These are phyloP conservation scores for Semicossyphus pulcher DNA, from an alignment of 2,113 vertebrate species.

Conservation along the genomic window DNA sequence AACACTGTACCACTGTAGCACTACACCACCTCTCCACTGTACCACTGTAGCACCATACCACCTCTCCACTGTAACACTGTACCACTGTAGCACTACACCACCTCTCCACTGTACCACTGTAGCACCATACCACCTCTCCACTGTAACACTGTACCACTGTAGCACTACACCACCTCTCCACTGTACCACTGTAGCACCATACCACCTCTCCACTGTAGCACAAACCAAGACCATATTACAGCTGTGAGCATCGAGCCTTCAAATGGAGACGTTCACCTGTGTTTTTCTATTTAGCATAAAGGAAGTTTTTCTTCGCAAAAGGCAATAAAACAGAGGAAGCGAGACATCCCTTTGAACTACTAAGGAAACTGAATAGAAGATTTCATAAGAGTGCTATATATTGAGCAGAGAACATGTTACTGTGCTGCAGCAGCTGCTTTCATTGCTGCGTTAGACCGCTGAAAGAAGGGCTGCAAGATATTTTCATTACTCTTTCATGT, in stretches of 20 bases:
- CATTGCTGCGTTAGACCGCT: too few relatives aligned
- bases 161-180: too few relatives aligned
- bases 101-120: too few relatives aligned
- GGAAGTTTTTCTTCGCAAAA: slow-evolving; percentile 37
- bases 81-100: too few relatives aligned
- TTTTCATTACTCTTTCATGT: neutral
- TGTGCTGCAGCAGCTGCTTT: neutral
- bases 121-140: too few relatives aligned
- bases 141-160: too few relatives aligned
- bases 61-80: too few relatives aligned
- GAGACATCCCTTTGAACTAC: slow-evolving; percentile 12
- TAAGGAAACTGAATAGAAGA: neutral
- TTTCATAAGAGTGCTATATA: neutral
- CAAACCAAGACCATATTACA: slow-evolving; percentile 14
- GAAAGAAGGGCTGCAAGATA: neutral
- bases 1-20: too few relatives aligned
- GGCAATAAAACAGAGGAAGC: slow-evolving; percentile 23
- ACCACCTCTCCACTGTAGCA: too few relatives aligned
- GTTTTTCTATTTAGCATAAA: slow-evolving; percentile 31
- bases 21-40: too few relatives aligned
- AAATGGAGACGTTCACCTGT: slow-evolving; percentile 24
- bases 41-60: too few relatives aligned
- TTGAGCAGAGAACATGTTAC: neutral
- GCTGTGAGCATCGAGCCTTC: slow-evolving; percentile 4
- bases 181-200: too few relatives aligned